Evolutionary conservation across 1,140 invertebrate genomes (phyloP).

Genomic region (Drosophila auraria): DNA sequence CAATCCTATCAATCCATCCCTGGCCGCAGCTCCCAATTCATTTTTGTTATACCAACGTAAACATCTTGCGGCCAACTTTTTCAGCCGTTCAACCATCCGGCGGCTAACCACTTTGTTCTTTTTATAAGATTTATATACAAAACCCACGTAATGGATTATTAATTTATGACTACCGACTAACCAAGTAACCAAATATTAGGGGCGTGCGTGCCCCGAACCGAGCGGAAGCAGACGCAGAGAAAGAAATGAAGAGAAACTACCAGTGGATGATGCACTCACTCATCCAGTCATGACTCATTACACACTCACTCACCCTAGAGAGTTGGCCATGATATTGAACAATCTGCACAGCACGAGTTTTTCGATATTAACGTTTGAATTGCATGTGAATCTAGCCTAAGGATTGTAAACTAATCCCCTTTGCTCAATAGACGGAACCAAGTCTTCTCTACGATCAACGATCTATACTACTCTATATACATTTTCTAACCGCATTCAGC

Average conservation of each 20-base stretch:
- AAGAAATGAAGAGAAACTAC: conserved; percentile 22
- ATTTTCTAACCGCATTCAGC: conserved; percentile 34
- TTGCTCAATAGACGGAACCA: conserved; percentile 51
- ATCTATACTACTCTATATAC: conserved; percentile 25
- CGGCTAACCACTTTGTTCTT: conserved; percentile 47
- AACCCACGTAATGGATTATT: conserved; percentile 26
- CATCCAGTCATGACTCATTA: conserved; percentile 40
- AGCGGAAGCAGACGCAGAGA: conserved; percentile 4
- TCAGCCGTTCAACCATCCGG: conserved; percentile 18
- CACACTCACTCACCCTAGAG: conserved; percentile 17
- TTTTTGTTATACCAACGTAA: conserved; percentile 19
- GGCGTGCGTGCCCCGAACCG: conserved; percentile 8
- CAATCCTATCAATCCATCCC: conserved; percentile 47
- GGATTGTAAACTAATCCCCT: conserved; percentile 53
- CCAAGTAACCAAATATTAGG: conserved; percentile 65
- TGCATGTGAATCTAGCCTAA: conserved; percentile 68
- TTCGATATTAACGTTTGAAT: conserved; percentile 73
- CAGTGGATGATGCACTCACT: conserved; percentile 36
- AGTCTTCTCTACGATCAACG: conserved; percentile 35
- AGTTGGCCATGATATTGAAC: conserved; percentile 54
- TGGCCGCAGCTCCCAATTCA: conserved; percentile 31
- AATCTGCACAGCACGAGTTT: conserved; percentile 35
- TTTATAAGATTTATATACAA: conserved; percentile 50
- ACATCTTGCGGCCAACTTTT: conserved; percentile 34
- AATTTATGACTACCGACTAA: conserved; percentile 55